phyloP scores from a whole-genome alignment of 2,113 vertebrate genomes.

The Mirza zaza region DNA sequence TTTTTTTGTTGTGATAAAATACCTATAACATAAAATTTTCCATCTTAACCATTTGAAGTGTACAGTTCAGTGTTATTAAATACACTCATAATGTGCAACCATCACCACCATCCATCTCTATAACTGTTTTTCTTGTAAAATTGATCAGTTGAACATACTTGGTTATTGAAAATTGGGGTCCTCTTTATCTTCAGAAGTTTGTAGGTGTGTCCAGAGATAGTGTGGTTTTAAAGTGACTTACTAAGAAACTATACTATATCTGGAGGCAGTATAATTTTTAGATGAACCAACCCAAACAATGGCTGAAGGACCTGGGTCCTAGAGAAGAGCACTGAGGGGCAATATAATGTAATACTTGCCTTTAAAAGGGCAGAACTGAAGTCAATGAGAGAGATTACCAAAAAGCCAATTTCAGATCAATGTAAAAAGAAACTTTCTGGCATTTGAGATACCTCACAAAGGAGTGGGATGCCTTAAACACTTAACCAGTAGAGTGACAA shows the following conservation, averaged over 20 bases:
- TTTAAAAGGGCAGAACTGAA: constrained; percentile 3
- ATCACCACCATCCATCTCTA: background rate
- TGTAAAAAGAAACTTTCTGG: background rate
- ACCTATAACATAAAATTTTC: background rate
- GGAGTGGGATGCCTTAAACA: background rate
- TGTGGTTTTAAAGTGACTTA: background rate
- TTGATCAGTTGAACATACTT: background rate
- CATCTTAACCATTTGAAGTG: background rate
- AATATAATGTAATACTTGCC: background rate
- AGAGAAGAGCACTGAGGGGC: background rate
- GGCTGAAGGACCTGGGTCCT: background rate
- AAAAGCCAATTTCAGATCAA: background rate
- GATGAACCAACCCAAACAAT: background rate
- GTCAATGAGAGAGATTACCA: background rate
- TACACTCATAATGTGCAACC: background rate
- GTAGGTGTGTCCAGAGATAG: background rate
- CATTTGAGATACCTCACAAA: background rate
- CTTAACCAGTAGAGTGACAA: background rate
- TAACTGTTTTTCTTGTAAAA: background rate
- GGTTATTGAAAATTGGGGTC: background rate
- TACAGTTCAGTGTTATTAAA: background rate
- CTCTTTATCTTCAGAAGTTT: background rate
- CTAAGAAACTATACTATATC: background rate
- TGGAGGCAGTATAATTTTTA: background rate
- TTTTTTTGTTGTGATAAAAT: background rate